Percentiles rank a stretch among this genome's conserved stretches.
Conservation (phyloP, 2,113 vertebrate genomes). For the Redunca redunca region DNA sequence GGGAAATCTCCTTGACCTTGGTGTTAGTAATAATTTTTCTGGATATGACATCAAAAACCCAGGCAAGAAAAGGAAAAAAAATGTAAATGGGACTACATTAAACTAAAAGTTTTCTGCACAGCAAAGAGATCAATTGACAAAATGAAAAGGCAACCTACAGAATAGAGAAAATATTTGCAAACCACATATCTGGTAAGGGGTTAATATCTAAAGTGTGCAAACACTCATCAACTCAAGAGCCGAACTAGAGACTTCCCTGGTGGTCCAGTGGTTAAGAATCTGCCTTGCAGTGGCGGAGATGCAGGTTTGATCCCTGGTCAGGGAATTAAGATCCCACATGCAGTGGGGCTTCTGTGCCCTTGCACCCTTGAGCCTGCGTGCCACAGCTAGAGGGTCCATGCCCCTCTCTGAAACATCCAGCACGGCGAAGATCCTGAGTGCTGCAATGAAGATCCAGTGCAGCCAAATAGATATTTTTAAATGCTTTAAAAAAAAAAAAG, state of each 20-base stretch:
- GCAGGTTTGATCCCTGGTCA: neutral
- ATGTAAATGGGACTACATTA: neutral
- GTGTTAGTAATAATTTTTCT: neutral
- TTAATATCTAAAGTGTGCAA: neutral
- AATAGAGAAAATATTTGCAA: neutral
- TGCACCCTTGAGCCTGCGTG: neutral
- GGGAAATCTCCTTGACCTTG: neutral
- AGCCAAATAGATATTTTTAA: neutral
- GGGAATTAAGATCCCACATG: neutral
- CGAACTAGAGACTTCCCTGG: neutral
- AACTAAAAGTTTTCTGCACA: neutral
- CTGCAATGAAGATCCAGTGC: neutral
- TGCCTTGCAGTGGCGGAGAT: neutral
- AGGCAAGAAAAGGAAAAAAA: neutral
- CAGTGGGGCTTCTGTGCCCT: neutral
- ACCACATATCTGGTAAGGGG: neutral
- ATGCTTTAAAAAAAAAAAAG: neutral
- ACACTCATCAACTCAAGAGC: neutral
- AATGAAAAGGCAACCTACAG: neutral
- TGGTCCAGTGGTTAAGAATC: neutral
- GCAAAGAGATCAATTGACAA: neutral
- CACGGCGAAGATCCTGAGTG: fast-evolving
- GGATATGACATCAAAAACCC: neutral
- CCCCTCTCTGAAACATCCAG: neutral
- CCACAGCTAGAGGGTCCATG: neutral